Conservation (phyloP, 1,140 invertebrate genomes). For the Cydia splendana region DNA sequence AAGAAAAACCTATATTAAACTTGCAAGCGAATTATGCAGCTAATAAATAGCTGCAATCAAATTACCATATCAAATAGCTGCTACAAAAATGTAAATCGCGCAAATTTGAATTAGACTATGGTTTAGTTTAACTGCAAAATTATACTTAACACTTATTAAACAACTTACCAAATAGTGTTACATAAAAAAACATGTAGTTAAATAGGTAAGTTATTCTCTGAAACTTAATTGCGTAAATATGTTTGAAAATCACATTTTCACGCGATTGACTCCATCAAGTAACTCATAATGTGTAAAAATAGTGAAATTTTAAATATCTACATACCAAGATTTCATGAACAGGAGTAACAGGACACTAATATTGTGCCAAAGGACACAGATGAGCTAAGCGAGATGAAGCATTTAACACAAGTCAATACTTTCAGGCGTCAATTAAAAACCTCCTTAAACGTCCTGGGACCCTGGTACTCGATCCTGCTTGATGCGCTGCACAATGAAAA, state of each 20-base stretch:
- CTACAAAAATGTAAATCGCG: constrained; percentile 3
- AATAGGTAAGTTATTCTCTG: no score
- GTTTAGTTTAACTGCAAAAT: neutral
- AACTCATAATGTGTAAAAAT: neutral
- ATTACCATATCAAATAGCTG: neutral
- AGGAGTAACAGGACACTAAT: neutral
- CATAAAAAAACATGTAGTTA: no score
- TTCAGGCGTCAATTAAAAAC: neutral
- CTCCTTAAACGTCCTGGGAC: neutral
- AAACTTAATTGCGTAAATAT: no score
- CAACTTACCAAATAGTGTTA: no score
- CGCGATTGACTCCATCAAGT: no score
- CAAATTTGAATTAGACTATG: neutral
- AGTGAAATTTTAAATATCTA: neutral
- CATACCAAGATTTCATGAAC: neutral
- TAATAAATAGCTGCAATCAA: neutral
- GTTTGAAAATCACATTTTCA: no score
- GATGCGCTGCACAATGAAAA: no score
- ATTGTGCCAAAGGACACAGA: neutral
- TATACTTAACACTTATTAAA: neutral
- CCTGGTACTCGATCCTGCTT: neutral
- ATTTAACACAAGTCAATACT: neutral
- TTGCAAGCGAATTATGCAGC: neutral
- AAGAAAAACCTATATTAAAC: no score
- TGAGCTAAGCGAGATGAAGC: neutral